Base-by-base conservation (phyloP, 2,888 invertebrate genomes). In the Drosophila prostipennis region DNA sequence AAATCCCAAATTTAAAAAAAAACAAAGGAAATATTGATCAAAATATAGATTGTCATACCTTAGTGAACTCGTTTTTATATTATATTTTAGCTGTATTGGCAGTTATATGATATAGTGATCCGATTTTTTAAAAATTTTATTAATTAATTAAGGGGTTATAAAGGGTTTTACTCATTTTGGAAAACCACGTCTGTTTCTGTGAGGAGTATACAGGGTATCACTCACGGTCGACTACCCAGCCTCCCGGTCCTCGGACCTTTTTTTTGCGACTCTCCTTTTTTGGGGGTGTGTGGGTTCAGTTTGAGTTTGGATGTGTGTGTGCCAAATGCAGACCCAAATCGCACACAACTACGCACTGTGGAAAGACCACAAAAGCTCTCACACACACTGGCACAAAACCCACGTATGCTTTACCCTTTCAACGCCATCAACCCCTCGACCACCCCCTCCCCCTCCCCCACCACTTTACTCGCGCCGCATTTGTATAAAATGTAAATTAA, bases 401-500 rank as follows among this genome's bases (percentile, higher is more conserved):
- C 54, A 34, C 54, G 39, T 37, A 51, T 26, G 14, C 39, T n/a
- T 53, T 23, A 57, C 45, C 37, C 59, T 34, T 32, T 61, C 16
- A 46, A 26, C 16, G 65, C 11, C 16, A 16, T 2, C 46, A 2
- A 5, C 16, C 11, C 14, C 46, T 14, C 32, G 26, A 29, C 29
- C 29, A 7, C 7, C 29, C 29, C 6, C 7, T 29, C 14, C 46
- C 5, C 3, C 4, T 16, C 5, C 1, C 11, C 14, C 14, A 3
- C 3, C 32, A 46, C 46, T 46, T 16, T 11, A 32, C 46, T 46
- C 72, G 77, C 69, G 78, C 56, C 77, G 68, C 80, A 82, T 85
- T 85, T 77, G 79, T 77, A 82, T 82, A 69, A 82, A 80, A 82
- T 82, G 77, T 79, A 80, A 85, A 82, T 85, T 74, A 74, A 82